Evolutionary conservation across 2,113 vertebrate genomes (phyloP), one percentile per base, ranked within the genome.

Genomic region (Peromyscus californicus): DNA sequence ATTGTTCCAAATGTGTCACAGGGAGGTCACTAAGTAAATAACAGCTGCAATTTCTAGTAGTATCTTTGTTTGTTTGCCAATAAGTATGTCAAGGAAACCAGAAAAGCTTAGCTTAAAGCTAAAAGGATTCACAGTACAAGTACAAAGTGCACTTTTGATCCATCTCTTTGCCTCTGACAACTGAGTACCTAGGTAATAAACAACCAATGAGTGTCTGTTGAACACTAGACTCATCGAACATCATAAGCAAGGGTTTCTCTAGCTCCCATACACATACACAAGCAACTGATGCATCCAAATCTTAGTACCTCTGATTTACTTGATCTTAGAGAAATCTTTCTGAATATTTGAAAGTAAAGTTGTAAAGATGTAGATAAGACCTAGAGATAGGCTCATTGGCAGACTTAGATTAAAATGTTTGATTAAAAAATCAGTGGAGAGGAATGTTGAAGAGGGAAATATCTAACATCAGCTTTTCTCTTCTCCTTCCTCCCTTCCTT

Each of bases 11-110:
- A 63, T 26, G 33, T 67, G 51, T 70, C 2, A 54, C 13, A 15
- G 54, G 54, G 54, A 88, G 12, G 45, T 48, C 61, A 90, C 24
- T 36, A 48, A 90, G 24, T 74, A 96, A 83, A 45, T 76, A 67
- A 79, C 54, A 76, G n/a, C 42, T 90, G 7, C 36, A 84, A 13
- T 72, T 70, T 97, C 36, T 63, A 69, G n/a, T 54, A 59, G 24
- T 67, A 51, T 94, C 33, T 78, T 95, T 89, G 29, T 59, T 42
- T 90, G 13, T 42, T 92, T 89, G n/a, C 29, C 45, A 63, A 19
- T 74, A 90, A 86, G 24, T 80, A 63, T 7, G 90, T 75, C 69
- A 80, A 97, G n/a, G n/a, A 86, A 86, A 85, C 1, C 6, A 83
- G 54, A 92, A 95, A 96, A 39, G 3, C 15, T 74, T 70, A 90